Evolutionary conservation across 2,113 vertebrate genomes (phyloP), one percentile per base, ranked within the genome.

Genomic region (Daubentonia madagascariensis): DNA sequence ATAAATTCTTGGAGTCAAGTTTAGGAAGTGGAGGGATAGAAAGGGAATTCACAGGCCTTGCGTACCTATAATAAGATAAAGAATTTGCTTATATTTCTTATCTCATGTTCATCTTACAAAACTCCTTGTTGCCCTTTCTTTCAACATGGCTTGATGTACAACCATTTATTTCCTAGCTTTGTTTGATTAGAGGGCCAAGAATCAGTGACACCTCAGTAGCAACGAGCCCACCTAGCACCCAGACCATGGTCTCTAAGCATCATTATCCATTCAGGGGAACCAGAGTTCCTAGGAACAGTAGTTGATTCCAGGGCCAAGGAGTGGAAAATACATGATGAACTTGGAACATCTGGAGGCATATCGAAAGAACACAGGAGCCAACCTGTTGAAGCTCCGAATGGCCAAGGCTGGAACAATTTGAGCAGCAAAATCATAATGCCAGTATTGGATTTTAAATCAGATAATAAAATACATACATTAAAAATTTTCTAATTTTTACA

Each of bases 1-100:
- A 80, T 78, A 94, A 90, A 90, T 94, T 81, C 70, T 80, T 61
- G 50, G n/a, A 91, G 50, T 89, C 18, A 76, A 63, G 45, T 89
- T 92, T 8, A 93, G 84, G 52, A 93, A 86, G 32, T 54, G 17
- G 72, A 85, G 37, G 54, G 32, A 73, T 76, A 10, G 32, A 72
- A 89, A 94, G 28, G 45, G 22, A 78, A 93, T 81, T n/a, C 9
- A 9, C 3, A 90, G 17, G 35, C 61, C 3, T 50, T 93, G 8
- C 32, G n/a, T 7, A 75, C 17, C 9, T 72, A 14, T 78, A 73
- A 37, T 37, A 91, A 87, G 76, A 92, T 18, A 76, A 93, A 78
- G 11, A 2, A 68, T 78, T 85, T 18, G 25, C 23, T 72, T 85
- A 20, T 18, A 80, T 90, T 84, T 87, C 35, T 84, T 14, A 89